Conservation (phyloP, 1,140 invertebrate genomes). For the Anagrus nilaparvatae region DNA sequence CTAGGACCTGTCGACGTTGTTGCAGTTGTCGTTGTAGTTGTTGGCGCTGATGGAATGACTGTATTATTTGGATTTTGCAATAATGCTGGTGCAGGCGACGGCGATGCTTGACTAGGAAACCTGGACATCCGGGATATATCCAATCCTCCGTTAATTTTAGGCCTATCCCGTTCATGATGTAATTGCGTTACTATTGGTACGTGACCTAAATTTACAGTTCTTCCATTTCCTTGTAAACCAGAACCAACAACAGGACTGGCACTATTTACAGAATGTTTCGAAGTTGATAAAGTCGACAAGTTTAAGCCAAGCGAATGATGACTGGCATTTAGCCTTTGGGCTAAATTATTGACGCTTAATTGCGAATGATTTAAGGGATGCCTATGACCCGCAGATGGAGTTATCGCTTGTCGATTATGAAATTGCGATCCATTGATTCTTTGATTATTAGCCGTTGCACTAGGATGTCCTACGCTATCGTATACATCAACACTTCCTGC, state of each 20-base stretch:
- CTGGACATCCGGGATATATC: conserved; percentile 42
- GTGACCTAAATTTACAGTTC: no score
- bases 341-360: conserved; percentile 37
- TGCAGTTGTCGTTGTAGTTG: conserved; percentile 3
- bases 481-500: conserved; percentile 34
- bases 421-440: conserved; percentile 9
- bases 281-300: conserved; percentile 54
- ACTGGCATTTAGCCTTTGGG: conserved; percentile 34
- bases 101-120: conserved; percentile 34
- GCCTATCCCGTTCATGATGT: conserved; percentile 26
- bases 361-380: conserved; percentile 38
- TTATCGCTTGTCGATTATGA: conserved; percentile 22
- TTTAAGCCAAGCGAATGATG: conserved; percentile 52
- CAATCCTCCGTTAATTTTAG: conserved; percentile 42
- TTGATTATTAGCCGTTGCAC: conserved; percentile 13
- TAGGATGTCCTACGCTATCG: conserved; percentile 28
- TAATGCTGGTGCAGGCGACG: conserved; percentile 31
- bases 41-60: neutral
- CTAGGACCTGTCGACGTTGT: conserved; percentile 23
- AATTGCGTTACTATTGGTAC: no score
- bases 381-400: conserved; percentile 27
- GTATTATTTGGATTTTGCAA: neutral
- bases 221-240: no score
- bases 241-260: conserved; percentile 32
- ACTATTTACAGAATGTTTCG: conserved; percentile 64